These are phyloP conservation scores for Poeciliopsis gracilis DNA, from an alignment of 2,797 vertebrate species.

Conservation along the genomic window DNA sequence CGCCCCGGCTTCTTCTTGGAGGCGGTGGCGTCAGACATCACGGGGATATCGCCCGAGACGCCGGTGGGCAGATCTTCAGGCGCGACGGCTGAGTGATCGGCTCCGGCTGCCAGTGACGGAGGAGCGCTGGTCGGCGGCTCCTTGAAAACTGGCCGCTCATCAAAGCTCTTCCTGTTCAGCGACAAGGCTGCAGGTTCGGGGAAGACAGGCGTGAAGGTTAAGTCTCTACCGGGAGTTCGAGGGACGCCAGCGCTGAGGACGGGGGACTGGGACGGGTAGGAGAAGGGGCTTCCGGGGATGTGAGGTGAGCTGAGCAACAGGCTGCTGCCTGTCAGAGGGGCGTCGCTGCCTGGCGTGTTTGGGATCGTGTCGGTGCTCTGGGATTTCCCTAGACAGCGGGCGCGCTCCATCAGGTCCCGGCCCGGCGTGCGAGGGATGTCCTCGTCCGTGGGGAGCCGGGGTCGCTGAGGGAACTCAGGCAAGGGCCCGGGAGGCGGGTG, in stretches of 20 bases:
- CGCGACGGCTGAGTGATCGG: conserved; percentile 67
- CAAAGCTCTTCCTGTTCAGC: conserved; percentile 86
- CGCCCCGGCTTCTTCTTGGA: conserved; percentile 89
- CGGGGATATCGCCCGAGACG: conserved; percentile 63
- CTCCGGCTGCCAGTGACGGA: conserved; percentile 72
- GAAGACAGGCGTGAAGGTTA: conserved; percentile 94
- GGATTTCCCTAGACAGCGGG: conserved; percentile 85
- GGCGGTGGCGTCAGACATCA: conserved; percentile 77
- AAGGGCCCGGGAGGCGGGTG: conserved; percentile 79
- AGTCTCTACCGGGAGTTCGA: conserved; percentile 94
- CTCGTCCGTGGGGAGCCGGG: conserved; percentile 87
- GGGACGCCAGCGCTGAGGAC: conserved; percentile 90
- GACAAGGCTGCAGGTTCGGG: conserved; percentile 87
- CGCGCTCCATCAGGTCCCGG: conserved; percentile 86
- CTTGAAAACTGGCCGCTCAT: conserved; percentile 86
- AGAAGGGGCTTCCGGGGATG: conserved; percentile 93
- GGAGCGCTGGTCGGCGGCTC: conserved; percentile 82
- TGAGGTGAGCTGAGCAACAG: conserved; percentile 90
- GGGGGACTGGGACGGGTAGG: conserved; percentile 94
- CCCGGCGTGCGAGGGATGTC: conserved; percentile 92
- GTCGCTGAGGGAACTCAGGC: conserved; percentile 72
- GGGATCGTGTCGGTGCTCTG: conserved; percentile 93
- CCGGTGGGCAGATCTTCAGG: conserved; percentile 65
- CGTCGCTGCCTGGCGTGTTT: conserved; percentile 88
- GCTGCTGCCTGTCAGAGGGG: conserved; percentile 87